Percentiles rank a stretch among this genome's conserved stretches.
phyloP scores from a whole-genome alignment of 2,797 vertebrate genomes.

The Chelonia mydas region DNA sequence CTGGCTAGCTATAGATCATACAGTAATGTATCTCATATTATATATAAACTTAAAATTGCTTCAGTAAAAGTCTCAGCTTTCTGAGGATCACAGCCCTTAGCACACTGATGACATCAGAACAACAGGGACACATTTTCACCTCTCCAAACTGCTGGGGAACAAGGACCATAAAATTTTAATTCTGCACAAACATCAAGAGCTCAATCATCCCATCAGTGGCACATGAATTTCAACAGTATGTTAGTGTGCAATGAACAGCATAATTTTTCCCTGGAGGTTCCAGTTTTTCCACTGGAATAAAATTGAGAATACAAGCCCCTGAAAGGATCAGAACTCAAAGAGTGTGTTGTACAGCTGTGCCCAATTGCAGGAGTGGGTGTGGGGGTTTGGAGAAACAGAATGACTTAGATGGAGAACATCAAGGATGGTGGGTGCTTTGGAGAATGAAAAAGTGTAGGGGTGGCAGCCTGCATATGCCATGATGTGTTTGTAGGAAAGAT shows the following conservation, averaged over 20 bases:
- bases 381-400: neutral
- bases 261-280: neutral
- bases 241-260: neutral
- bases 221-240: neutral
- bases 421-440: neutral
- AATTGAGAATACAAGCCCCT: neutral
- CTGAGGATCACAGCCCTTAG: neutral
- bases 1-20: neutral
- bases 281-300: conserved; percentile 7
- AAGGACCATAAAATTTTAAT: neutral
- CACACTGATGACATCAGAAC: fast-evolving
- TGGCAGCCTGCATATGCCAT: neutral
- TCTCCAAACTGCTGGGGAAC: neutral
- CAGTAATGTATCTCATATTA: neutral
- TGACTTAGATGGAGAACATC: neutral
- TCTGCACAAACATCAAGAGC: fast-evolving
- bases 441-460: neutral
- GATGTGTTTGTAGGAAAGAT: neutral
- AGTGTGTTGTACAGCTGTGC: neutral
- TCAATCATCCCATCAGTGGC: neutral
- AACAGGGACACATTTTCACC: neutral
- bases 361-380: neutral
- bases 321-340: neutral
- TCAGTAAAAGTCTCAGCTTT: neutral
- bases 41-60: neutral